Evolutionary conservation across 2,113 vertebrate genomes (phyloP).

Genomic region (Macquaria ambigua): DNA sequence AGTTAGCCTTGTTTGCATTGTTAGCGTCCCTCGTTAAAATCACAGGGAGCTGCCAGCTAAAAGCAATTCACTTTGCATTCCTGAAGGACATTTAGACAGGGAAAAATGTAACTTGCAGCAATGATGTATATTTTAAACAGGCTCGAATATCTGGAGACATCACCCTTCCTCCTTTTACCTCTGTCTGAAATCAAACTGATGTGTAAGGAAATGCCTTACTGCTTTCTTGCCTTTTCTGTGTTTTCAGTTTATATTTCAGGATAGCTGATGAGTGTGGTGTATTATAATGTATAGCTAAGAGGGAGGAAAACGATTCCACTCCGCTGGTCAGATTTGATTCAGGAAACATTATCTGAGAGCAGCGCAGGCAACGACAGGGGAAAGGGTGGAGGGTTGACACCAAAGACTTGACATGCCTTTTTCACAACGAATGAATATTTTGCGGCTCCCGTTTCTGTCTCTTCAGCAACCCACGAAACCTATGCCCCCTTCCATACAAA

Average conservation of each 20-base stretch:
- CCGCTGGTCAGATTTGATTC: conserved; percentile 40
- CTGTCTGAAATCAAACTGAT: conserved; percentile 45
- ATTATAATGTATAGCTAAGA: conserved; percentile 34
- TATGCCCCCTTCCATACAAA: conserved; percentile 57
- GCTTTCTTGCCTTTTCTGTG: conserved; percentile 50
- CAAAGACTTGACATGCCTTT: conserved; percentile 71
- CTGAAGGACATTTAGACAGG: conserved; percentile 26
- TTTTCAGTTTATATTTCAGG: conserved; percentile 49
- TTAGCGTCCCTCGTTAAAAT: conserved; percentile 10
- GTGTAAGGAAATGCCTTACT: conserved; percentile 38
- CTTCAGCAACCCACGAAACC: conserved; percentile 29
- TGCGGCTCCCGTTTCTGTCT: conserved; percentile 33
- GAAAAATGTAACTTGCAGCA: conserved; percentile 2
- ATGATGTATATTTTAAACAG: conserved; percentile 20
- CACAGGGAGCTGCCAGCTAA: conserved; percentile 20
- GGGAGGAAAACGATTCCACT: conserved; percentile 50
- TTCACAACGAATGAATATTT: conserved; percentile 53
- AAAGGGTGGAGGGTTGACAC: conserved; percentile 1
- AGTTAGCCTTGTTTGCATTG: conserved; percentile 29
- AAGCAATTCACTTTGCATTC: conserved; percentile 23
- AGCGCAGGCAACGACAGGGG: neutral
- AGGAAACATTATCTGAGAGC: conserved; percentile 43
- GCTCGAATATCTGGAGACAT: conserved; percentile 3
- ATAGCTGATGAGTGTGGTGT: conserved; percentile 39
- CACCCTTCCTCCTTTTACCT: conserved; percentile 19